phyloP scores from a whole-genome alignment of 1,140 invertebrate species.

The Drosophila mojavensis region DNA sequence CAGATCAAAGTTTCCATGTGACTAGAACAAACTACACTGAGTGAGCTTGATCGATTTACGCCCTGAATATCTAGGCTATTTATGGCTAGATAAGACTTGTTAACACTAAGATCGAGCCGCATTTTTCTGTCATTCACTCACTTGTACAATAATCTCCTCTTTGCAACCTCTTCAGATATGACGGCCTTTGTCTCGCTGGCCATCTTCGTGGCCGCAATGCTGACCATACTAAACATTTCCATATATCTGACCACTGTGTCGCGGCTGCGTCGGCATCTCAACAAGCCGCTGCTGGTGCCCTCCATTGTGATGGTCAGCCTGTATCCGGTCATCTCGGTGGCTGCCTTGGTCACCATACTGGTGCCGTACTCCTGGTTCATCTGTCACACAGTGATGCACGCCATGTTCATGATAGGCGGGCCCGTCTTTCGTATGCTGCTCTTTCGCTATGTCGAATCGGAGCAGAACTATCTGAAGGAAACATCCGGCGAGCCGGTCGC shows the following conservation, averaged over 20 bases:
- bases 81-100: no score
- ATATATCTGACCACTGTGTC: constrained; percentile 68
- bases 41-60: no score
- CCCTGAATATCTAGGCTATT: no score
- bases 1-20: no score
- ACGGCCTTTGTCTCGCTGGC: constrained; percentile 73
- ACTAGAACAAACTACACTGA: no score
- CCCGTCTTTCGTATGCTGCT: constrained; percentile 66
- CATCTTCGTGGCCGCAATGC: constrained; percentile 66
- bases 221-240: constrained; percentile 75
- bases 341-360: constrained; percentile 72
- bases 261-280: constrained; percentile 61
- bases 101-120: no score
- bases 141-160: background rate
- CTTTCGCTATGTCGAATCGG: constrained; percentile 71
- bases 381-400: constrained; percentile 80
- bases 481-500: constrained; percentile 59
- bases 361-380: constrained; percentile 75
- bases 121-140: no score
- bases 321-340: constrained; percentile 76
- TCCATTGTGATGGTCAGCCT: constrained; percentile 70
- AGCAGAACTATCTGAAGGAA: constrained; percentile 75
- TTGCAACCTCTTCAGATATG: constrained; percentile 53
- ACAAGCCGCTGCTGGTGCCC: constrained; percentile 47
- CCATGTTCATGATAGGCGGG: constrained; percentile 75